Evolutionary conservation across 2,888 invertebrate species (phyloP), one percentile per base, ranked within the genome.

Genomic region (Cheilosia pagana): DNA sequence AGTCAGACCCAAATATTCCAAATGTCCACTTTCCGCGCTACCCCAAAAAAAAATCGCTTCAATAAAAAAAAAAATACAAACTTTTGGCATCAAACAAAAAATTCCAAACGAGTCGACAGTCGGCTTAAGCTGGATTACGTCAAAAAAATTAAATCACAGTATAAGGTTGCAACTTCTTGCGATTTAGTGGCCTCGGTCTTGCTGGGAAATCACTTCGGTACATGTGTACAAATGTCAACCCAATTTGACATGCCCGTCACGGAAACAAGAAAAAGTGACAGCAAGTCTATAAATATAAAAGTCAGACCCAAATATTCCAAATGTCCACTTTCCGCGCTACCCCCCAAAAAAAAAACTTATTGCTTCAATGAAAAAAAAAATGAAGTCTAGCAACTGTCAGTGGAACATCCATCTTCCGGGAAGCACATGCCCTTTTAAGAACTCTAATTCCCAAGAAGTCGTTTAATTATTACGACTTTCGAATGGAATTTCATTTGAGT

Each of bases 381-480:
- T n/a, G 19, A 3, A 3, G 12, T 12, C 35, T 35, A 35, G 3
- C 12, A 50, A 23, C 6, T 50, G 23, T 50, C 50, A 23, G 50
- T 14, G 23, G 14, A 21, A 50, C 5, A 23, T 50, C 23, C 14
- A 10, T 21, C 23, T 23, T 2, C 21, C 48, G 23, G 48, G 12
- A 21, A 48, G 23, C 48, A 21, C 23, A 3, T 45, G 16, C 16
- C 16, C 21, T 50, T 50, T 50, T 19, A 23, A 71, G 81, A 50
- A 70, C 63, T 71, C 59, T 45, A 39, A 75, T 60, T 81, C 75
- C 31, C 76, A n/a, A 23, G 59, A 71, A 50, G 50, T 35, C 76
- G 65, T 76, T 71, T 81, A 81, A 81, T 81, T 81, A 81, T 76
- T 59, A 76, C 81, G 70, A 71, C 52, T 70, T 65, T 63, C 23